These are phyloP conservation scores for Tenthredo livida DNA, from an alignment of 2,888 invertebrate genomes.

Conservation along the genomic window DNA sequence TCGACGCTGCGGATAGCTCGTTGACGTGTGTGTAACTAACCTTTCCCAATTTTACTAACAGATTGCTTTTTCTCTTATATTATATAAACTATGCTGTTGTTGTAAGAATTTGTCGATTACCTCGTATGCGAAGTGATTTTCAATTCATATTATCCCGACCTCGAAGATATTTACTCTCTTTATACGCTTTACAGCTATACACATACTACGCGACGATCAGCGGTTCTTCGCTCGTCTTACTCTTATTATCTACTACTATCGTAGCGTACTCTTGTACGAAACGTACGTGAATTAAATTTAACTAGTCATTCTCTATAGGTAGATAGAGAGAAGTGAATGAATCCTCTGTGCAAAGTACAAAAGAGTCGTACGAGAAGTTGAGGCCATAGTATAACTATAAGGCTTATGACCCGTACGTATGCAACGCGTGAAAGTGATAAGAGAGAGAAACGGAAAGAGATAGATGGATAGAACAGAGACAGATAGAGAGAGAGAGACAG, in stretches of 20 bases:
- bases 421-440: conserved; percentile 33
- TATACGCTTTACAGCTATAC: neutral
- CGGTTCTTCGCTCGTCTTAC: neutral
- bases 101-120: neutral
- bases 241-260: neutral
- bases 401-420: conserved; percentile 21
- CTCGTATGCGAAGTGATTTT: neutral
- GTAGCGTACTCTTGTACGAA: neutral
- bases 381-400: neutral
- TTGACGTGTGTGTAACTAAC: conserved; percentile 27
- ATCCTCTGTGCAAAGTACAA: conserved; percentile 22
- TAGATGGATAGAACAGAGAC: neutral
- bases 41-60: conserved; percentile 22
- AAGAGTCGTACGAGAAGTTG: neutral
- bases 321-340: conserved; percentile 31
- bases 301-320: conserved; percentile 13
- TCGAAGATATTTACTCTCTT: neutral
- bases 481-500: neutral
- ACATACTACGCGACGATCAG: neutral
- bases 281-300: neutral
- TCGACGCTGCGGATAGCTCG: neutral
- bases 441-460: neutral
- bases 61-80: neutral
- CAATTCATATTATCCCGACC: neutral
- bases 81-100: neutral